Percentiles rank a stretch among this genome's conserved stretches.
Evolutionary conservation across 2,113 vertebrate genomes (phyloP).

Genomic region (Perognathus longimembris): DNA sequence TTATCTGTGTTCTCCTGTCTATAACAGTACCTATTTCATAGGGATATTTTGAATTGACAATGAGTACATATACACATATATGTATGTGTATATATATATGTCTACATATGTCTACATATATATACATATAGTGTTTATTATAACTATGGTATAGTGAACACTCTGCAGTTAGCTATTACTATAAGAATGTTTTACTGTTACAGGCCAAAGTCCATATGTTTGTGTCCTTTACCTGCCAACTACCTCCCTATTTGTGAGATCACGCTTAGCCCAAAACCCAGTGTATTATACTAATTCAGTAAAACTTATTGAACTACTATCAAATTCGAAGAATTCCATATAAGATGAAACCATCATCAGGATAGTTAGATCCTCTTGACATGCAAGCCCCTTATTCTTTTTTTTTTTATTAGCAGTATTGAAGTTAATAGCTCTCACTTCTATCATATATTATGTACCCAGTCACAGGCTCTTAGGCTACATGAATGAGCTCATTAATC

Average conservation of each 20-base stretch:
- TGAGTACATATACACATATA: not conserved
- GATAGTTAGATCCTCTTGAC: not conserved
- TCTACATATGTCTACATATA: no score
- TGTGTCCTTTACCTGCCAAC: not conserved
- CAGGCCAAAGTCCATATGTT: not conserved
- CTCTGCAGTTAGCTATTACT: not conserved
- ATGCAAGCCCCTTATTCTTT: not conserved
- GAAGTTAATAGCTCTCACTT: constrained; percentile 39
- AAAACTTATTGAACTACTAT: not conserved
- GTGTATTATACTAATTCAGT: not conserved
- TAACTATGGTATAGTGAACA: not conserved
- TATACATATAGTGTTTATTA: not conserved
- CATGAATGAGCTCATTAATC: constrained; percentile 48
- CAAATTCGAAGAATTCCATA: not conserved
- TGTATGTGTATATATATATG: not conserved
- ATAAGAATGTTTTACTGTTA: not conserved
- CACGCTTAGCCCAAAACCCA: not conserved
- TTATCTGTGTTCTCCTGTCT: not conserved
- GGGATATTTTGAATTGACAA: constrained; percentile 23
- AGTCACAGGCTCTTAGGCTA: not conserved
- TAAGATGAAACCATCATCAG: constrained; percentile 11
- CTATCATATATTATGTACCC: not conserved
- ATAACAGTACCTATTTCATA: not conserved
- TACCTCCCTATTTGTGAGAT: not conserved
- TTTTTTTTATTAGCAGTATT: constrained; percentile 55